Conservation (phyloP, 92 coral and sea anemone genomes). For the Paragorgia papillata region DNA sequence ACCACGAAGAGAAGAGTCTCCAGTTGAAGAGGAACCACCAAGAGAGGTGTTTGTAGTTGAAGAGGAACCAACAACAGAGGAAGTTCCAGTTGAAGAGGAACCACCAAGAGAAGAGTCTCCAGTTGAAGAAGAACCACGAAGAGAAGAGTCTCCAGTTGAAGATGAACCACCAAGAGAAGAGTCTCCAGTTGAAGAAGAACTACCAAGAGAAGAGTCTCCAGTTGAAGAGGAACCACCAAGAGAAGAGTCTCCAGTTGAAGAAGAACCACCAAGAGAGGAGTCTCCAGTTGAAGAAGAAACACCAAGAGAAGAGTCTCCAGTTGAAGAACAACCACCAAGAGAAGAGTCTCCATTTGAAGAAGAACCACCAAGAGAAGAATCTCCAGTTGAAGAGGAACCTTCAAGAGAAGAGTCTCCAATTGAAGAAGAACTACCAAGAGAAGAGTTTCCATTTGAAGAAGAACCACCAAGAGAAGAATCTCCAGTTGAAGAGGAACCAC, state of each 20-base stretch:
- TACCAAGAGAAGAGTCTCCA: not conserved
- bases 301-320: not conserved
- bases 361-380: not conserved
- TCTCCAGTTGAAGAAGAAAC: not conserved
- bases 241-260: not conserved
- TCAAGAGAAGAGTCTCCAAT: not conserved
- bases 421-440: slow-evolving; percentile 47
- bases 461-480: slow-evolving; percentile 67
- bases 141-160: not conserved
- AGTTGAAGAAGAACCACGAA: not conserved
- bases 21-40: not conserved
- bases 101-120: not conserved
- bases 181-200: not conserved
- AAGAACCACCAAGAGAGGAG: slow-evolving; percentile 4
- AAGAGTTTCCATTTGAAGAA: slow-evolving; percentile 48
- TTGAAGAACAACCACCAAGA: not conserved
- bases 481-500: slow-evolving; percentile 67
- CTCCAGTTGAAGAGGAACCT: not conserved
- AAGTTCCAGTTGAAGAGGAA: not conserved
- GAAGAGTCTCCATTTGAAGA: not conserved
- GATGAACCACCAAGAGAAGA: slow-evolving; percentile 6
- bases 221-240: not conserved
- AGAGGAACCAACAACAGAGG: not conserved
- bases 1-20: too few relatives aligned
- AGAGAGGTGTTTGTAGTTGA: too few relatives aligned